Conservation (phyloP, 2,888 invertebrate genomes). For the Oscheius sp. region DNA sequence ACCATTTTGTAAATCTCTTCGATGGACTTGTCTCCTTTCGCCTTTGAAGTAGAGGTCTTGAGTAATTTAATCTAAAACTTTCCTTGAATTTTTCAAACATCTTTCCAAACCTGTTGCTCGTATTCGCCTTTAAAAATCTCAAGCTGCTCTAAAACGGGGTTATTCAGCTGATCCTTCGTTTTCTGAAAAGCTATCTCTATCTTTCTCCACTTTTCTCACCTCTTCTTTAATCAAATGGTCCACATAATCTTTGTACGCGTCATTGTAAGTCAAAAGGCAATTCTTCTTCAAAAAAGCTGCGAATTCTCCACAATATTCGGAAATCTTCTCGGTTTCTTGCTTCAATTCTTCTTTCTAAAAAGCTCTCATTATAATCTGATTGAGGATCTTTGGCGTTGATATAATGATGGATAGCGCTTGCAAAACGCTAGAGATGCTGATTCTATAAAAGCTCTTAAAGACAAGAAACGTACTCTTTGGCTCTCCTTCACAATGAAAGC, state of each 20-base stretch:
- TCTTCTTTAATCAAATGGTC: constrained; percentile 32
- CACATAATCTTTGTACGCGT: constrained; percentile 34
- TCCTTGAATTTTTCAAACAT: background rate
- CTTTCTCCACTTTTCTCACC: background rate
- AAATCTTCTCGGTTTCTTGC: constrained; percentile 6
- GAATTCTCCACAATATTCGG: background rate
- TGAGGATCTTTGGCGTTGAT: background rate
- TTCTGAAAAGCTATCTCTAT: background rate
- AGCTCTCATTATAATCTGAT: no score
- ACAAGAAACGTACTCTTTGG: background rate
- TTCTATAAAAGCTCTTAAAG: no score
- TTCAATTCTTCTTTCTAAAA: constrained; percentile 7
- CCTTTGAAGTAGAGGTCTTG: background rate
- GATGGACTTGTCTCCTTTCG: background rate
- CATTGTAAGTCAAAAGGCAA: constrained; percentile 35
- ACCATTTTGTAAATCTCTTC: background rate
- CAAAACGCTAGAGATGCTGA: no score
- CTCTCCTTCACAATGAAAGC: background rate
- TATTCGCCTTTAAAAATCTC: background rate
- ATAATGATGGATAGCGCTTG: no score
- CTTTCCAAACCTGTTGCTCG: background rate
- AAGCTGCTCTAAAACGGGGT: background rate
- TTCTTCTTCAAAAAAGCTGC: constrained; percentile 31
- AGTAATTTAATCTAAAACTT: background rate
- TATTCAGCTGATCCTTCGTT: no score